Evolutionary conservation across 2,888 invertebrate species (phyloP), one percentile per base, ranked within the genome.

Genomic region (Galeruca laticollis): DNA sequence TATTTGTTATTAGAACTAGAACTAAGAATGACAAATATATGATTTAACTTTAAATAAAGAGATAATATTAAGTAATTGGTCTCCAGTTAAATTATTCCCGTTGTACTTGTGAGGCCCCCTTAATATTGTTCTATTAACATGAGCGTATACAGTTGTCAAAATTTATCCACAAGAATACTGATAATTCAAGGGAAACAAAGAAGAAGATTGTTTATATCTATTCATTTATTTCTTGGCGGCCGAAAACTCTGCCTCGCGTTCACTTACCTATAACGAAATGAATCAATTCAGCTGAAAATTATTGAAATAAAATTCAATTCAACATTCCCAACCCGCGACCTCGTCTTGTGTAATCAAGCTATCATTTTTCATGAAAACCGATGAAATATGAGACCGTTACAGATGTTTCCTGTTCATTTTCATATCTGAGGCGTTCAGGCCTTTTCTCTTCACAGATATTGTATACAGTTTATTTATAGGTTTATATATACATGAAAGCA

Each of bases 341-440:
- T 54, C 54, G 13, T 47, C 18, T 64, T 59, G 43, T 26, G 60
- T 66, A 57, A 68, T 68, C 68, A 62, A 52, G 62, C 62, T 35
- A 70, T 68, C 56, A 70, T 68, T 72, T 68, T 72, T 47, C 70
- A 57, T 43, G 43, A 54, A 35, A 26, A 60, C 62, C 56, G 37
- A 65, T 68, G 68, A 68, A 72, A 70, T 70, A 60, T 59, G 64
- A 64, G 61, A 52, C 56, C 49, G 57, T 60, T 63, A 64, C 68
- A 73, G 71, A 73, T 70, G 71, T 69, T 69, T 54, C 60, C 59
- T 67, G 64, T 68, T 71, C 67, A 74, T 73, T 73, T 69, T 68
- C 64, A 61, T 62, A 68, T 66, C 66, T 59, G 20, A 20, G 37
- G 20, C 66, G 59, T 66, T 60, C 66, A 37, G 20, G 51, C 26